Evolutionary conservation across 2,113 vertebrate species (phyloP).

Genomic region (Spea bombifrons): DNA sequence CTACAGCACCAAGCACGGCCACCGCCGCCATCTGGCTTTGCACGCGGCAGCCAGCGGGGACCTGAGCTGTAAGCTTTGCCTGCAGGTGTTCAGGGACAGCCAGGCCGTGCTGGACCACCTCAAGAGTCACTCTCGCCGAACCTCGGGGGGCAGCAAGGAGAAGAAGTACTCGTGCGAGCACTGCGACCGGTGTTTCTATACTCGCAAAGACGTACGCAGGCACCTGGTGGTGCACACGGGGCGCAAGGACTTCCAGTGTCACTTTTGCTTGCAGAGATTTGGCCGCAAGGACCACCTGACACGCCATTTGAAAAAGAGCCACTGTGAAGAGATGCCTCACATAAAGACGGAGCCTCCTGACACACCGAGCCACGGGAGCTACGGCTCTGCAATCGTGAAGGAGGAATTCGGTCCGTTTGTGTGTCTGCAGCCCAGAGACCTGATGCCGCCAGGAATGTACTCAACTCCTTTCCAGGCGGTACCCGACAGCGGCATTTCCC

Average conservation of each 20-base stretch:
- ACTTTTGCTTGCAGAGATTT: slow-evolving; percentile 97
- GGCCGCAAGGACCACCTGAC: slow-evolving; percentile 98
- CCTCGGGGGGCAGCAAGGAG: slow-evolving; percentile 86
- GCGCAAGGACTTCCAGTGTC: slow-evolving; percentile 98
- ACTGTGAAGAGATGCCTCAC: slow-evolving; percentile 88
- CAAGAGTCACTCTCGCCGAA: slow-evolving; percentile 93
- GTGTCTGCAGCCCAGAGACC: slow-evolving; percentile 77
- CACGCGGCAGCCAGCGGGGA: slow-evolving; percentile 95
- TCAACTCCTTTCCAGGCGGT: slow-evolving; percentile 75
- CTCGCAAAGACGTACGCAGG: slow-evolving; percentile 96
- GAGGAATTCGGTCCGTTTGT: slow-evolving; percentile 79
- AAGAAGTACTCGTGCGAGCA: slow-evolving; percentile 97
- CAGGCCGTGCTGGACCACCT: slow-evolving; percentile 93
- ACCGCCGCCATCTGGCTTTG: slow-evolving; percentile 94
- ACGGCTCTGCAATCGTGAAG: slow-evolving; percentile 75
- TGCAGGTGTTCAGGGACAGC: slow-evolving; percentile 91
- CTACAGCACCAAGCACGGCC: slow-evolving; percentile 98
- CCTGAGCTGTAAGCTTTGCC: slow-evolving; percentile 96
- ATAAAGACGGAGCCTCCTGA: slow-evolving; percentile 94
- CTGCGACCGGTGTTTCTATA: slow-evolving; percentile 95
- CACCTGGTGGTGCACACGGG: slow-evolving; percentile 99
- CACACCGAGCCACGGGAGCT: slow-evolving; percentile 79
- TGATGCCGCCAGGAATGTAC: slow-evolving; percentile 81
- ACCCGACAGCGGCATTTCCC: slow-evolving; percentile 71
- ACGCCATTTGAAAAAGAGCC: slow-evolving; percentile 98